Base-by-base conservation (phyloP, 2,797 vertebrate species). In the Poecilia wingei region DNA sequence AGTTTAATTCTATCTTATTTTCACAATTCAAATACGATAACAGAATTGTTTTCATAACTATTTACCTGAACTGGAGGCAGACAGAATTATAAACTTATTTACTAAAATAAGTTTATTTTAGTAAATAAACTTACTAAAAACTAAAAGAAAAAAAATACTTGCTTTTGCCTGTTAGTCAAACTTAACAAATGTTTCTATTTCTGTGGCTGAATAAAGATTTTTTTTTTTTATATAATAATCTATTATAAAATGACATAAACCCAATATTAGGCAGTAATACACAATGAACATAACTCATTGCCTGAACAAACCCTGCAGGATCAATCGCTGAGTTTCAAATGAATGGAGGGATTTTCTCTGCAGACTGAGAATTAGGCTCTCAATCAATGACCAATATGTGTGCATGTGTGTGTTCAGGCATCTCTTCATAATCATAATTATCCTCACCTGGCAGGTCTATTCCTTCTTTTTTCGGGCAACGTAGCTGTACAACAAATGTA, bases 251-350 rank as follows among this genome's bases (percentile, higher is more conserved):
- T 81, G 91, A 88, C 87, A 90, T 88, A 90, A 89, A 92, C 79
- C 86, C 89, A 82, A 82, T 74, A 90, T 92, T 78, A 91, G 84
- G 75, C 76, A 61, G 78, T 76, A 88, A 94, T 82, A 68, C 80
- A 86, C 71, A 81, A 66, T 28, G 66, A 89, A 91, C 86, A 90
- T 87, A 89, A 92, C 86, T 89, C 88, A 90, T 72, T 79, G 80
- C 75, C 79, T 82, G 88, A 86, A 88, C 87, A 86, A 91, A 89
- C 84, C 84, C 74, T 28, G 84, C 59, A 47, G 89, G 88, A 93
- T 93, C 92, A 93, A 93, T 93, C 68, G 33, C 25, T 39, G 78
- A 61, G 76, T 77, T 87, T 92, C 80, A 90, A 93, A 91, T 91
- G 91, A 91, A 90, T 83, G 74, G 83, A 49, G 57, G 88, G 89